Base-by-base conservation (phyloP, 2,888 invertebrate genomes). In the Folsomia manolachei region DNA sequence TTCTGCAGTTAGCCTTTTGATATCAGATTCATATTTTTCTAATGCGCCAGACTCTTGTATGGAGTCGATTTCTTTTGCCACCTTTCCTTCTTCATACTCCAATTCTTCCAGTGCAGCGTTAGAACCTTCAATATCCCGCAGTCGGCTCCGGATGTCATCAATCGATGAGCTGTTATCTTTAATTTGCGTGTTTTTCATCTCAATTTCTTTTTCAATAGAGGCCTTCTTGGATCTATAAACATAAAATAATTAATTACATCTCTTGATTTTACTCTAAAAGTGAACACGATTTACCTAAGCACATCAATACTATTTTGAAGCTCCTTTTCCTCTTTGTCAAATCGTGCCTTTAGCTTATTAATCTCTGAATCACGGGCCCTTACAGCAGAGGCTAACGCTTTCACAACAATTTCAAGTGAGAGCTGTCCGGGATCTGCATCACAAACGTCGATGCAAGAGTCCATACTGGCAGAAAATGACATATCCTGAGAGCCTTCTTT, bases 71-170 rank as follows among this genome's bases (percentile, higher is more conserved):
- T 77, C 65, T 25, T 73, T 64, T 0, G 63, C 23, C 1, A 70
- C 63, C 52, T 92, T 85, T 83, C 92, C 91, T 74, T 91, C 91
- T 83, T 95, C 95, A 21, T 94, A 92, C 86, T 94, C 92, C 83
- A 95, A 66, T 23, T 78, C 9, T 7, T 68, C 74, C 1, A 80
- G 66, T 4, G 62, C 53, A 39, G 76, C 78, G 19, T 73, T 74
- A 4, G 78, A 78, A 21, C 74, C 71, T 27, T 76, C 79, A 52
- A 80, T 71, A 1, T 68, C 86, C 25, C 83, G 84, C 63, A 92
- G 88, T 79, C 90, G 87, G 63, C 84, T 84, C 74, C 87, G 87
- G 51, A 87, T 83, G 78, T 87, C 86, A 0, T 84, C 83, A 0
- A 88, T 84, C 77, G 91, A 89, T 53, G 85, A 85, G 80, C 88